Evolutionary conservation across 2,888 invertebrate genomes (phyloP), one percentile per base, ranked within the genome.

Genomic region (Eudemis profundana): DNA sequence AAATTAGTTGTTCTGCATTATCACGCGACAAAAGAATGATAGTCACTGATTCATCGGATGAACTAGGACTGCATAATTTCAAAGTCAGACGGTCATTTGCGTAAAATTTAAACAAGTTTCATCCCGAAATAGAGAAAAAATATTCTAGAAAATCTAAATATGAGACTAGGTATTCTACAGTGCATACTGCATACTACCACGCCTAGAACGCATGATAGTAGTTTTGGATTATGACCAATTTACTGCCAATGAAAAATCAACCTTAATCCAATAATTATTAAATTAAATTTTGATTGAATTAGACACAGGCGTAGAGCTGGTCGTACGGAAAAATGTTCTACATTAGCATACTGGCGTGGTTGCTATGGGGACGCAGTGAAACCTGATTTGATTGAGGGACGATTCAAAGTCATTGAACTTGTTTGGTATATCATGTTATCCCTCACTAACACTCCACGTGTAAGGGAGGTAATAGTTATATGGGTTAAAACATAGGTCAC

Each of bases 291-390:
- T 0, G 27, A 56, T 42, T 54, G 15, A 27, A 46, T 21, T 40
- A 29, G 7, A 47, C 19, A 21, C 7, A 42, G 49, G 42, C 42
- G 42, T 15, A 14, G 33, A 15, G 49, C 17, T 29, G 42, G 36
- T 29, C n/a, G n/a, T n/a, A 23, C 23, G 33, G 62, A 56, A 54
- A 29, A 56, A 62, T 54, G 38, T 33, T 33, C 21, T 49, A 7
- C 38, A 63, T 65, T 65, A 60, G 7, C 65, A 60, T 60, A 64
- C 59, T 46, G 4, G 42, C 27, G 10, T 29, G 4, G 50, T 59
- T 29, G 51, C 53, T 21, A 53, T 38, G 65, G 44, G 40, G n/a
- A 40, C 46, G 19, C 42, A 42, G 8, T 19, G 4, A 33, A 59
- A 64, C 57, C 36, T 44, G 57, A 51, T 51, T 61, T 36, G 12